A percentile compares a stretch with the other conserved stretches of the same genome.
Conservation (phyloP, 2,113 vertebrate species). For the Leucopsar rothschildi region DNA sequence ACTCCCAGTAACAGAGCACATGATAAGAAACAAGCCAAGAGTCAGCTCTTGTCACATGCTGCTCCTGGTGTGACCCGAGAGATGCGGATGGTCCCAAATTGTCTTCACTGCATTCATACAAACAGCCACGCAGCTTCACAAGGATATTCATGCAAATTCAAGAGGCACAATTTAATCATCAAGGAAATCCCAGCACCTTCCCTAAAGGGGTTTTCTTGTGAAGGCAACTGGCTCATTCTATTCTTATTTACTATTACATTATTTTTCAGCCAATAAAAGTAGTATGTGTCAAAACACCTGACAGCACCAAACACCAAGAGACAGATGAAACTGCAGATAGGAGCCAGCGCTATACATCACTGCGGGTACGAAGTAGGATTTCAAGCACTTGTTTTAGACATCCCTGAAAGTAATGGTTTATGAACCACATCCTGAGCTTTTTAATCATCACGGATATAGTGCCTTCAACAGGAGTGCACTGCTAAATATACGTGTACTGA, state of each 20-base stretch:
- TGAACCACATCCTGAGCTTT: neutral
- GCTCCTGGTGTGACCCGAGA: neutral
- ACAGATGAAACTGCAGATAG: constrained; percentile 9
- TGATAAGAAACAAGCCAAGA: neutral
- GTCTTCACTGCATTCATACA: neutral
- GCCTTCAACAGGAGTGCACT: neutral
- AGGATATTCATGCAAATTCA: neutral
- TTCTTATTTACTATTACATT: constrained; percentile 7
- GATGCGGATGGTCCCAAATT: neutral
- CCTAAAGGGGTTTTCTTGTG: neutral
- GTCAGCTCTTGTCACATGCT: neutral
- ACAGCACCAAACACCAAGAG: neutral
- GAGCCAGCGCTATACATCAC: neutral
- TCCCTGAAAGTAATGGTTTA: neutral
- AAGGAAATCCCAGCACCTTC: neutral
- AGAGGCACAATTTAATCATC: neutral
- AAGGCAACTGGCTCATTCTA: neutral
- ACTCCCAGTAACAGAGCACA: neutral
- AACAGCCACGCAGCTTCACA: neutral
- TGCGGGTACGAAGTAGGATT: neutral
- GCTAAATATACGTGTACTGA: neutral
- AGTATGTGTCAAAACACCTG: neutral
- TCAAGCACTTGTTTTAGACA: neutral
- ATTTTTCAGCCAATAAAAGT: neutral
- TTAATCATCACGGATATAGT: neutral